These are phyloP conservation scores for Drosophila affinis DNA, from an alignment of 2,888 invertebrate species.

Conservation along the genomic window DNA sequence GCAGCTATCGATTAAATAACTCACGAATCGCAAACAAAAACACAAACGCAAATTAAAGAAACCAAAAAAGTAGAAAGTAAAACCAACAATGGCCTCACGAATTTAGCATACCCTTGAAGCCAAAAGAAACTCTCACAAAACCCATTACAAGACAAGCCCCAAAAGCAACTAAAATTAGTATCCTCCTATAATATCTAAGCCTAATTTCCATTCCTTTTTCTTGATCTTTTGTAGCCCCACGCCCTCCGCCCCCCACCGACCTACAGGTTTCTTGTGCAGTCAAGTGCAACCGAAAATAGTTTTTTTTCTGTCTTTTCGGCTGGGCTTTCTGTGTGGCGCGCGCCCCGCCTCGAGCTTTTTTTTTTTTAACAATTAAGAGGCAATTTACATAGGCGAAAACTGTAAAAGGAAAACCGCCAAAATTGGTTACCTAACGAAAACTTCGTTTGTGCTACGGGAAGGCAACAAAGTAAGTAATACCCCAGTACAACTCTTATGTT, in stretches of 20 bases:
- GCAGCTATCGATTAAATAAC: background rate
- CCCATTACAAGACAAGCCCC: background rate
- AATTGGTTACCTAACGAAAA: constrained; percentile 84
- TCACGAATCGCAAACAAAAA: background rate
- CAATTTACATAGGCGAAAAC: constrained; percentile 33
- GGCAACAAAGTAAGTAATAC: constrained; percentile 74
- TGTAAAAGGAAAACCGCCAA: constrained; percentile 76
- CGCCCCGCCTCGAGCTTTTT: constrained; percentile 1
- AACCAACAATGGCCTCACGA: background rate
- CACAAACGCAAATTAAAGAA: background rate
- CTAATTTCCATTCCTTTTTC: constrained; percentile 7
- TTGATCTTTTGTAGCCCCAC: constrained; percentile 16
- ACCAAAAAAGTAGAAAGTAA: background rate
- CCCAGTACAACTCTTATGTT: background rate
- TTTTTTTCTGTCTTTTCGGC: constrained; percentile 9
- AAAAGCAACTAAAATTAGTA: background rate
- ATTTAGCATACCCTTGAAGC: constrained; percentile 3
- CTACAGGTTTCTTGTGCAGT: constrained; percentile 34
- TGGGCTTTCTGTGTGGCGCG: constrained; percentile 13
- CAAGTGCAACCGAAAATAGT: constrained; percentile 49
- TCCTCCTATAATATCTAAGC: background rate
- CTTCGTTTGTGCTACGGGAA: constrained; percentile 83
- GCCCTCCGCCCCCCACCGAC: background rate
- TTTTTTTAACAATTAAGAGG: constrained; percentile 39
- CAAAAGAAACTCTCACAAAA: background rate